These are phyloP conservation scores for Anthopleura sola DNA, from an alignment of 64 coral and sea anemone genomes.

Conservation along the genomic window DNA sequence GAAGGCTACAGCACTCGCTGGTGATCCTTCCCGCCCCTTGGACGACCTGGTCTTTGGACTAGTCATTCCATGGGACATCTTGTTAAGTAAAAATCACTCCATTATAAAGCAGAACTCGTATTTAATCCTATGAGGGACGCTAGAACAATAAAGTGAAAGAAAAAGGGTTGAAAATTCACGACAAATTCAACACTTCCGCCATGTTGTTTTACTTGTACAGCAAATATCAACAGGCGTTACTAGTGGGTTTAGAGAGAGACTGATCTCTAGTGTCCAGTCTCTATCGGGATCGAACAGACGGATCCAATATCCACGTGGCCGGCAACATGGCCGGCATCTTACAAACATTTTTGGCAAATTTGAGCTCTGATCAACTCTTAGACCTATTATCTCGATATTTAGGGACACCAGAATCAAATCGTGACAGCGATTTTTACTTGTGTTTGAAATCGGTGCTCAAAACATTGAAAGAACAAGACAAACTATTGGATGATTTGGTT, in stretches of 20 bases:
- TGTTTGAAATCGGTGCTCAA: slow-evolving; percentile 41
- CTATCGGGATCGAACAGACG: background rate
- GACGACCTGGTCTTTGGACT: background rate
- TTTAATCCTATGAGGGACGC: background rate
- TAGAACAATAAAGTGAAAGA: background rate
- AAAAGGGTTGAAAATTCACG: background rate
- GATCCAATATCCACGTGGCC: background rate
- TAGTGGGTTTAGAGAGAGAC: background rate
- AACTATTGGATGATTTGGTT: slow-evolving; percentile 26
- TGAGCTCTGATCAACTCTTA: slow-evolving; percentile 28
- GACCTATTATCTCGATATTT: slow-evolving; percentile 18
- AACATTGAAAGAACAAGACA: slow-evolving; percentile 25
- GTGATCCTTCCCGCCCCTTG: background rate
- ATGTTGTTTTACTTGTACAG: background rate
- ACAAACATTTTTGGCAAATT: slow-evolving; percentile 26
- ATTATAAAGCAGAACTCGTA: background rate
- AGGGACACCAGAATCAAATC: slow-evolving; percentile 1
- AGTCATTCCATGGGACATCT: background rate
- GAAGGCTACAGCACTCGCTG: background rate
- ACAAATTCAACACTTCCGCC: background rate
- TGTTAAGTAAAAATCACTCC: background rate
- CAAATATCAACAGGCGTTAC: slow-evolving; percentile 22
- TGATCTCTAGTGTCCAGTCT: slow-evolving; percentile 14
- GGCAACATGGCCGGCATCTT: slow-evolving; percentile 34
- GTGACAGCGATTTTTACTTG: slow-evolving; percentile 43